Conservation (phyloP, 2,797 vertebrate genomes). For the Mormyrus hasselquistii region DNA sequence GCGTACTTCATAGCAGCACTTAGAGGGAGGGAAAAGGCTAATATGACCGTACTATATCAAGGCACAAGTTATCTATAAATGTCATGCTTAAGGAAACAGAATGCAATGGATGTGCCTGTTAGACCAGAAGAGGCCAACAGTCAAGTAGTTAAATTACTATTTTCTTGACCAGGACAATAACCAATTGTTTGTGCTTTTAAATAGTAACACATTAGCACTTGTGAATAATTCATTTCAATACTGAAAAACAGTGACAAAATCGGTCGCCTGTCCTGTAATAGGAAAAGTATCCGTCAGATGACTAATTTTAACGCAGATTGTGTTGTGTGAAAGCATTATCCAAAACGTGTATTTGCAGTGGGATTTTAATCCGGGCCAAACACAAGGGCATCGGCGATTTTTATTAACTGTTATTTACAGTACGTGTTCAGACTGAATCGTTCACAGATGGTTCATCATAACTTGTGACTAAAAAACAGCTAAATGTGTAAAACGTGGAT, state of each 20-base stretch:
- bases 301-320: not conserved
- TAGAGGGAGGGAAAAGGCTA: slow-evolving; percentile 24
- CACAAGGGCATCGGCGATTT: not conserved
- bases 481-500: not conserved
- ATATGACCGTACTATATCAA: slow-evolving; percentile 28
- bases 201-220: not conserved
- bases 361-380: not conserved
- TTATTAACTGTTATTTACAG: not conserved
- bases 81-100: not conserved
- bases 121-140: not conserved
- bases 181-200: not conserved
- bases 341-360: not conserved
- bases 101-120: not conserved
- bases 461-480: not conserved
- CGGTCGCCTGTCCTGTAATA: not conserved
- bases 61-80: slow-evolving; percentile 12
- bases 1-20: slow-evolving; percentile 23
- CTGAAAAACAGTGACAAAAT: not conserved
- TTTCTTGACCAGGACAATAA: not conserved
- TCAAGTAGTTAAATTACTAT: not conserved
- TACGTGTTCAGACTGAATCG: not conserved
- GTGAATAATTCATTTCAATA: not conserved
- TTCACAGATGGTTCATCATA: not conserved
- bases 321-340: not conserved
- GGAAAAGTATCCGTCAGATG: not conserved